Percentiles rank a stretch among this genome's conserved stretches.
Conservation (phyloP, 1,140 invertebrate species). For the Laodelphax striatellus region DNA sequence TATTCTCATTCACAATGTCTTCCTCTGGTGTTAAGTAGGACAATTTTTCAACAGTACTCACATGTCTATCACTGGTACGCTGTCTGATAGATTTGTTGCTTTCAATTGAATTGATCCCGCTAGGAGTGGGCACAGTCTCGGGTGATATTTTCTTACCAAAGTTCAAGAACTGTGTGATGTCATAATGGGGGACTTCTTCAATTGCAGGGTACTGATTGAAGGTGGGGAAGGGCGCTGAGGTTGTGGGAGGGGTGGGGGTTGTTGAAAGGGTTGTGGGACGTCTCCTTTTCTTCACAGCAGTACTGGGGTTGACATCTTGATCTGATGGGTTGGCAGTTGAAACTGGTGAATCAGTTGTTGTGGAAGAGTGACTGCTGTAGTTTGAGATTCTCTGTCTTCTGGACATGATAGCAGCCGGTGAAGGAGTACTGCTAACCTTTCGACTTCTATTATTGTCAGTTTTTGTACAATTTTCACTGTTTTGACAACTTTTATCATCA, state of each 20-base stretch:
- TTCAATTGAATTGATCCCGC: slow-evolving; percentile 19
- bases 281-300: neutral
- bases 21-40: slow-evolving; percentile 5
- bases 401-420: neutral
- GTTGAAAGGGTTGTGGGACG: neutral
- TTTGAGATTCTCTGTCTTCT: too few species aligned
- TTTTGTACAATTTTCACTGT: neutral
- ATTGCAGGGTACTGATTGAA: slow-evolving; percentile 21
- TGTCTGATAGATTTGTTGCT: slow-evolving; percentile 9
- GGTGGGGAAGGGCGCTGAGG: slow-evolving; percentile 18
- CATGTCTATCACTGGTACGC: neutral
- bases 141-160: slow-evolving; percentile 20
- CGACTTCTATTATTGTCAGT: neutral
- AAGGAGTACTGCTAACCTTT: neutral
- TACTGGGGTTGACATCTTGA: neutral
- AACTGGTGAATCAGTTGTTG: neutral
- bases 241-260: slow-evolving; percentile 11
- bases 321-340: neutral
- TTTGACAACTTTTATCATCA: neutral
- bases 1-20: slow-evolving; percentile 19
- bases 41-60: neutral
- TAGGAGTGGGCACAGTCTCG: slow-evolving; percentile 13
- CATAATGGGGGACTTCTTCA: slow-evolving; percentile 18
- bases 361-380: neutral
- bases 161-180: slow-evolving; percentile 21